Evolutionary conservation across 30 jellyfish, hydroid and myxozoan genomes (phyloP), one percentile per base, ranked within the genome.

Genomic region (Chironex yamaguchii): DNA sequence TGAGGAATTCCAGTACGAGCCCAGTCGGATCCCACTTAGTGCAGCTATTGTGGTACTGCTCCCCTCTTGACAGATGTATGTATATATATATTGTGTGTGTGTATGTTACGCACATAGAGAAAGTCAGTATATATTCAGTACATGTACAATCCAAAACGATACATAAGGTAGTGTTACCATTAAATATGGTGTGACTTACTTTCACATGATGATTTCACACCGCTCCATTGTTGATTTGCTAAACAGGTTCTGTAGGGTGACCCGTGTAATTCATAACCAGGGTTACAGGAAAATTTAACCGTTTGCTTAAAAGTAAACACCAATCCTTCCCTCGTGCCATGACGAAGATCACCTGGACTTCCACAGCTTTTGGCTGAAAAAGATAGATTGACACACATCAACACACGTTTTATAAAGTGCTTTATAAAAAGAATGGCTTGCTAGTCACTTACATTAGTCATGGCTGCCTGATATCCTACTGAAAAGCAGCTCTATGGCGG

Each of bases 171-270:
- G 25, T 11, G 20, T 4, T 58, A 4, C 4, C 24, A 21, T 58
- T 13, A 13, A 74, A 48, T n/a, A n/a, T n/a, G n/a, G n/a, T n/a
- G n/a, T n/a, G n/a, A 89, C 94, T 71, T 89, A 85, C 98, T 70
- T 26, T 92, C 89, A 29, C 98, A 92, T 1, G 27, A 52, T 3
- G 97, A 96, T 0, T 42, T 52, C 1, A 62, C 0, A n/a, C 98
- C 98, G 48, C 94, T 83, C 96, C 96, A 92, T 42, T 67, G 77
- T 32, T 89, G 90, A 50, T 71, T 89, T 36, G 90, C 91, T 22
- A 52, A 52, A 52, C 98, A 92, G 2, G 70, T 32, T 36, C 96
- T 78, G 13, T 36, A 26, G 0, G 67, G 3, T 2, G 62, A 80
- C 2, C 98, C 98, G 9, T 71, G 69, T 82, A 92, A 23, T 2